These are phyloP conservation scores for Oreochromis spilurus DNA, from an alignment of 2,113 vertebrate genomes.

Conservation along the genomic window DNA sequence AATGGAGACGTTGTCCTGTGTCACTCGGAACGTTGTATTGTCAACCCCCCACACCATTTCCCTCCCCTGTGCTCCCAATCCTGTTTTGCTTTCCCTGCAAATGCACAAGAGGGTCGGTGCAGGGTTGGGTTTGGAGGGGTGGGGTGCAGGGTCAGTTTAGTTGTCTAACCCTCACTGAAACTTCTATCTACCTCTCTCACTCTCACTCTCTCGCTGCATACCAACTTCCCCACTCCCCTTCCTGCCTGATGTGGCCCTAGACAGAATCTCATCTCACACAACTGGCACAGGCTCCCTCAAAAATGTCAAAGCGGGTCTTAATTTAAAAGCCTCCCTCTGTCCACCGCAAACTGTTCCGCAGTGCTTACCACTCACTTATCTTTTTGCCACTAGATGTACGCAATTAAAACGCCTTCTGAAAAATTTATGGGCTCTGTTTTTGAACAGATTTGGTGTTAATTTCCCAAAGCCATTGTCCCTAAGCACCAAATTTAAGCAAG, in stretches of 20 bases:
- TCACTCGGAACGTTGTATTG: neutral
- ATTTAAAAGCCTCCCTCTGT: slow-evolving; percentile 61
- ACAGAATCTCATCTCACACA: slow-evolving; percentile 59
- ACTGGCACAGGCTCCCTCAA: slow-evolving; percentile 33
- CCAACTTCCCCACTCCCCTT: slow-evolving; percentile 8
- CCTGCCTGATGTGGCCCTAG: slow-evolving; percentile 47
- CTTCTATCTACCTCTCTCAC: slow-evolving; percentile 33
- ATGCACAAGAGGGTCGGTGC: neutral
- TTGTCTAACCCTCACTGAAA: slow-evolving; percentile 18
- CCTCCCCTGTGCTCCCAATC: neutral
- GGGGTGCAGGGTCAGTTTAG: neutral
- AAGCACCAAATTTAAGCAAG: neutral
- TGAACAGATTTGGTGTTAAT: slow-evolving; percentile 10
- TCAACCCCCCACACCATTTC: neutral
- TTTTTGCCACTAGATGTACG: slow-evolving; percentile 43
- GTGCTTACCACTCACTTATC: slow-evolving; percentile 70
- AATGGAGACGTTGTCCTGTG: slow-evolving; percentile 68
- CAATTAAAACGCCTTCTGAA: slow-evolving; percentile 37
- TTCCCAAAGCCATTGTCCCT: slow-evolving; percentile 12
- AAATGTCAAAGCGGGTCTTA: slow-evolving; percentile 66
- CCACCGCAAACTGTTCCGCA: slow-evolving; percentile 49
- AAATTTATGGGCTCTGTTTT: slow-evolving; percentile 20
- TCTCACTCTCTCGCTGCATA: neutral
- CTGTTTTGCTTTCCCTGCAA: slow-evolving; percentile 15
- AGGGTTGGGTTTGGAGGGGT: neutral